These are phyloP conservation scores for Gallinago undulata DNA, from an alignment of 2,113 vertebrate genomes.

Conservation along the genomic window DNA sequence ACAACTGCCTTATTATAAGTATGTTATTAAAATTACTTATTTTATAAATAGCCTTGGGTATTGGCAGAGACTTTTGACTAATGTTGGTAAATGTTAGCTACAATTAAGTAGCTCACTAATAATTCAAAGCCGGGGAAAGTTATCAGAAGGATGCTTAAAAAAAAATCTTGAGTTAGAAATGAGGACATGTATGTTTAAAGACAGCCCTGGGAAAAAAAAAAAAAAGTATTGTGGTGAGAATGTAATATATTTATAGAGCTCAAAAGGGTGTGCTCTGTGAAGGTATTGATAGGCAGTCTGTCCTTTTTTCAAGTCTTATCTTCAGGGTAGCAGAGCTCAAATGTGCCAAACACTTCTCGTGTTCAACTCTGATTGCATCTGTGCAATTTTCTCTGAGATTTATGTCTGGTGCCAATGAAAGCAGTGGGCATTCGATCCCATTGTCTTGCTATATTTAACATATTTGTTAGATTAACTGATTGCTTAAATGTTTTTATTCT, in stretches of 20 bases:
- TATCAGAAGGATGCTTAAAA: not conserved
- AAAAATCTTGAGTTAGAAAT: not conserved
- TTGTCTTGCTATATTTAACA: slow-evolving; percentile 58
- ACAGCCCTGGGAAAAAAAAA: not conserved
- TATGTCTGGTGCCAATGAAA: slow-evolving; percentile 58
- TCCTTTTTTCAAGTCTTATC: slow-evolving; percentile 69
- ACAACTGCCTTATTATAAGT: not conserved
- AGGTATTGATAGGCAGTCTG: slow-evolving; percentile 56
- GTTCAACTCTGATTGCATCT: slow-evolving; percentile 62
- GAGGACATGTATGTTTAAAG: slow-evolving; percentile 1
- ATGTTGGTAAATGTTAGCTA: not conserved
- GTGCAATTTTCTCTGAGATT: slow-evolving; percentile 70
- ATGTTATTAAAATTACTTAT: not conserved
- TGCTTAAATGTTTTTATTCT: slow-evolving; percentile 59
- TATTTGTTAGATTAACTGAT: slow-evolving; percentile 62
- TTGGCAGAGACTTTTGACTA: not conserved
- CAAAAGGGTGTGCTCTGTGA: slow-evolving; percentile 64
- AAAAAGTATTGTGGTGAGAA: not conserved
- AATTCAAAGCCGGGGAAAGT: not conserved
- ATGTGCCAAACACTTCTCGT: slow-evolving; percentile 61
- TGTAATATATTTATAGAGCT: slow-evolving; percentile 57
- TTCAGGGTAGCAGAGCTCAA: slow-evolving; percentile 69
- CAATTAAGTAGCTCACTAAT: slow-evolving; percentile 7
- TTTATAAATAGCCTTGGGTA: not conserved
- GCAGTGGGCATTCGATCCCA: slow-evolving; percentile 37